phyloP scores from a whole-genome alignment of 2,797 vertebrate species.

The Manis pentadactyla region DNA sequence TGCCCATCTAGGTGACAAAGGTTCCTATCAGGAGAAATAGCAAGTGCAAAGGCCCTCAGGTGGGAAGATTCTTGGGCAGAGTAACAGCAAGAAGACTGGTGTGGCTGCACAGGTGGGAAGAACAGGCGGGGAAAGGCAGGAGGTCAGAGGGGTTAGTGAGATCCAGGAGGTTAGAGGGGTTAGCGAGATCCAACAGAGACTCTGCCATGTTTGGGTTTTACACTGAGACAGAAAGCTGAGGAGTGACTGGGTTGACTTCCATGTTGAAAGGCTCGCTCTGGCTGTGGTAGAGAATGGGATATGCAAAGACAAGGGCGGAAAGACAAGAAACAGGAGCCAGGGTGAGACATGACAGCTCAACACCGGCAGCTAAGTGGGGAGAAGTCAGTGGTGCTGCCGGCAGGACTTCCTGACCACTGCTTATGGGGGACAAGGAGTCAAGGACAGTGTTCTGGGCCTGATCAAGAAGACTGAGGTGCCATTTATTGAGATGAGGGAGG shows the following conservation, averaged over 20 bases:
- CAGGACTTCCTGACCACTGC: background rate
- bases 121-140: background rate
- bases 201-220: background rate
- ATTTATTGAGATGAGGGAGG: background rate
- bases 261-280: background rate
- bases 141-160: background rate
- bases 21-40: background rate
- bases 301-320: background rate
- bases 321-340: background rate
- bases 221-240: background rate
- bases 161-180: background rate
- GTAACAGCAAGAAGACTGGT: background rate
- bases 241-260: background rate
- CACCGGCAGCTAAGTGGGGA: background rate
- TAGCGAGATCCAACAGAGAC: rapidly evolving
- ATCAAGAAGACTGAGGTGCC: background rate
- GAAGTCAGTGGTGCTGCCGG: background rate
- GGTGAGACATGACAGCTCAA: background rate
- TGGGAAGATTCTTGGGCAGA: background rate
- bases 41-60: background rate
- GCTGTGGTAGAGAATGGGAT: background rate
- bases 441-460: background rate
- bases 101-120: background rate
- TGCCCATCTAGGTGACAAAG: rapidly evolving
- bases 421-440: background rate